A percentile compares a stretch with the other conserved stretches of the same genome.
Conservation (phyloP, 2,797 vertebrate species). For the Petrocephalus sullivani region DNA sequence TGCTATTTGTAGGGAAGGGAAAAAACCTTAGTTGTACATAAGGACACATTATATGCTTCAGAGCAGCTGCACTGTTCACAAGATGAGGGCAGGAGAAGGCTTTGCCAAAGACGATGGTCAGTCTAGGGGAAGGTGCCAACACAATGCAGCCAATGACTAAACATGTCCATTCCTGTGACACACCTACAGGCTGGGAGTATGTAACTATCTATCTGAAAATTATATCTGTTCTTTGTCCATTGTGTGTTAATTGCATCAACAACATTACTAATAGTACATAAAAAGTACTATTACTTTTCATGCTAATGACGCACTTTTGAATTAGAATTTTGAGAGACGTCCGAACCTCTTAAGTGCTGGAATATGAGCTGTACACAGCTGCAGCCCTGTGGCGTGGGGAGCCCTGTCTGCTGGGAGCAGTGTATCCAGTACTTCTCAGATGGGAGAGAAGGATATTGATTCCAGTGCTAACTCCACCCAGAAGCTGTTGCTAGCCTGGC, state of each 20-base stretch:
- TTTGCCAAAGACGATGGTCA: neutral
- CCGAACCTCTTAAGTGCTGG: neutral
- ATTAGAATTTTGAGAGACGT: neutral
- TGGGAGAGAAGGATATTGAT: constrained; percentile 56
- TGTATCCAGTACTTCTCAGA: constrained; percentile 26
- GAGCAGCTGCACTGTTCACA: neutral
- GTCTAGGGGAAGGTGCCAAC: neutral
- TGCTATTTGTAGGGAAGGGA: neutral
- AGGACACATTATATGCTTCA: neutral
- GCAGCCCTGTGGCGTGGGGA: neutral
- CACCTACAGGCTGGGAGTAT: neutral
- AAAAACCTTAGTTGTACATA: neutral
- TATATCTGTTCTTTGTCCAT: neutral
- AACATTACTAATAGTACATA: neutral
- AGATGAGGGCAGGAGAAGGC: neutral
- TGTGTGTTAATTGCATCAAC: neutral
- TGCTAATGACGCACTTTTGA: neutral
- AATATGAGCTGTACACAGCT: neutral
- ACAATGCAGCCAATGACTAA: neutral
- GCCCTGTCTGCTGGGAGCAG: constrained; percentile 9
- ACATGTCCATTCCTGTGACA: neutral
- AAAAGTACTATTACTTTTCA: neutral
- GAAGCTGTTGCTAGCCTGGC: constrained; percentile 46
- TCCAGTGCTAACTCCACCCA: constrained; percentile 55
- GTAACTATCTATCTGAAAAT: neutral